These are phyloP conservation scores for Melanerpes aurifrons DNA, from an alignment of 2,113 vertebrate species.

Conservation along the genomic window DNA sequence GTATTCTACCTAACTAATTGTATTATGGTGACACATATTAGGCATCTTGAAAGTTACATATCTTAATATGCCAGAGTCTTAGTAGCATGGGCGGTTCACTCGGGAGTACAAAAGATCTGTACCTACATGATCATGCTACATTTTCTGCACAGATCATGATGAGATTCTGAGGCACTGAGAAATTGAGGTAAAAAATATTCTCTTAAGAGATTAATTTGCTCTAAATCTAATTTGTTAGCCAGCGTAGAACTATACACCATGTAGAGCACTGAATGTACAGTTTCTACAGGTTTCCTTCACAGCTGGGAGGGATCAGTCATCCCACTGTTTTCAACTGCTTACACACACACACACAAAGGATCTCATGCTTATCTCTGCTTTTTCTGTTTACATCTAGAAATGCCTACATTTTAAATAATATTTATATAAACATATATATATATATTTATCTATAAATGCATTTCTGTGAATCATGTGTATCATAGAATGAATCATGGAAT, in stretches of 20 bases:
- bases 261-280: background rate
- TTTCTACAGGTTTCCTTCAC: background rate
- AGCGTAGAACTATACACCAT: background rate
- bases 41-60: background rate
- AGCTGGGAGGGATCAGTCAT: background rate
- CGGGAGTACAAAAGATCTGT: background rate
- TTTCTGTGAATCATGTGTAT: background rate
- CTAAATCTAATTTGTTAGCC: background rate
- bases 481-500: no score
- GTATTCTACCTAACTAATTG: background rate
- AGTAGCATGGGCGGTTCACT: background rate
- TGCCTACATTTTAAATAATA: background rate
- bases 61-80: background rate
- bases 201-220: background rate
- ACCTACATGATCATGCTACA: background rate
- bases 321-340: background rate
- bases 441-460: background rate
- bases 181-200: background rate
- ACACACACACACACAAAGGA: background rate
- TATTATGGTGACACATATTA: background rate
- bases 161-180: background rate
- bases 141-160: background rate
- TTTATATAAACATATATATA: rapidly evolving
- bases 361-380: background rate
- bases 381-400: background rate